Evolutionary conservation across 2,888 invertebrate species (phyloP).

Genomic region (Phania funesta): DNA sequence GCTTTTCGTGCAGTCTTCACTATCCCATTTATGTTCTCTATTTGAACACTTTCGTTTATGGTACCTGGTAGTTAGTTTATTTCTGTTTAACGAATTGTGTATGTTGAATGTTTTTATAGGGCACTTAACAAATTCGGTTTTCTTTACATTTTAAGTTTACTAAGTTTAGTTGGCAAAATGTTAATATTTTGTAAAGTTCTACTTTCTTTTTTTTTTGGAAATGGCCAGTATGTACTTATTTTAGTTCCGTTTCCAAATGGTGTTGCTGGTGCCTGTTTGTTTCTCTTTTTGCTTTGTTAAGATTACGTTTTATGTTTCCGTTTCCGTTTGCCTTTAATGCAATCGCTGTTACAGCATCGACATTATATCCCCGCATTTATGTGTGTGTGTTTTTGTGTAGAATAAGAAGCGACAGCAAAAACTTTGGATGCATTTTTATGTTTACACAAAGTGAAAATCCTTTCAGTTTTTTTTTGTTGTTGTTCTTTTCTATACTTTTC

Average conservation of each 20-base stretch:
- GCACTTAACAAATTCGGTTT: background rate
- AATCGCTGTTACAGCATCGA: conserved; percentile 28
- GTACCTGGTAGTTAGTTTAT: too few species aligned
- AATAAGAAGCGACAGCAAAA: conserved; percentile 15
- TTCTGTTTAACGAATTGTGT: too few species aligned
- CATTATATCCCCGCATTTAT: conserved; percentile 34
- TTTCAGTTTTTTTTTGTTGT: conserved; percentile 12
- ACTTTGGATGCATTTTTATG: conserved; percentile 53
- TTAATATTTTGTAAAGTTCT: conserved; percentile 1
- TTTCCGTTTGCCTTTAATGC: conserved; percentile 66
- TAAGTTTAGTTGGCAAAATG: background rate
- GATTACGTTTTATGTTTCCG: conserved; percentile 74
- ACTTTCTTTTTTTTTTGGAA: conserved; percentile 15
- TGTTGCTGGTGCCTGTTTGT: conserved; percentile 50
- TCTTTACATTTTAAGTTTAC: background rate
- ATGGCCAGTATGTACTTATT: conserved; percentile 30
- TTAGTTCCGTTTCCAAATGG: conserved; percentile 63
- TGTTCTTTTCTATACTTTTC: background rate
- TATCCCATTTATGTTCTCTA: too few species aligned
- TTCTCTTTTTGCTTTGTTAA: conserved; percentile 54
- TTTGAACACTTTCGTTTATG: too few species aligned
- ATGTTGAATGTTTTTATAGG: too few species aligned
- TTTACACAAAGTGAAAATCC: conserved; percentile 44
- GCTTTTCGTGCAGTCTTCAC: too few species aligned
- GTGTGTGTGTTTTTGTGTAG: conserved; percentile 45